Evolutionary conservation across 2,888 invertebrate genomes (phyloP).

Genomic region (Himalopsyche kuldschensis): DNA sequence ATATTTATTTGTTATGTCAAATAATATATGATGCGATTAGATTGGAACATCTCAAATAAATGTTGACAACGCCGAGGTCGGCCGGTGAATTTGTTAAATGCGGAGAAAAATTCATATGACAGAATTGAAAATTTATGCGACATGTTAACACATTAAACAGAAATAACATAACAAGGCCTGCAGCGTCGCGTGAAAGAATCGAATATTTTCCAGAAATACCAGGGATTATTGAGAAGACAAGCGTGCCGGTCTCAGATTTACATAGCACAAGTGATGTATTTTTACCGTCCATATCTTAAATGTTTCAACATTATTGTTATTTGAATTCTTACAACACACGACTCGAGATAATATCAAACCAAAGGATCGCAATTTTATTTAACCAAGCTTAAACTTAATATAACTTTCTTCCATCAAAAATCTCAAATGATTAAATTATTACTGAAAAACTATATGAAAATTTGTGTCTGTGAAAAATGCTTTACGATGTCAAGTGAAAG

Average conservation of each 20-base stretch:
- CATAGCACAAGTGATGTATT: neutral
- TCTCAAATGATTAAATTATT: too few species aligned
- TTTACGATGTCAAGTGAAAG: too few species aligned
- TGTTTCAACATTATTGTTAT: neutral
- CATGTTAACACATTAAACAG: constrained; percentile 8
- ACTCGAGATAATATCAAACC: too few species aligned
- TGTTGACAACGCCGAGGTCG: neutral
- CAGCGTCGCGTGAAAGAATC: constrained; percentile 25
- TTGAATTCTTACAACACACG: neutral
- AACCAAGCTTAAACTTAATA: too few species aligned
- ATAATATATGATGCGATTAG: neutral
- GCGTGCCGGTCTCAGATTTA: neutral
- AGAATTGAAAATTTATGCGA: constrained; percentile 4
- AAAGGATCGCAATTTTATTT: too few species aligned
- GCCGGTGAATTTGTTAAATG: neutral
- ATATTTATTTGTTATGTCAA: too few species aligned
- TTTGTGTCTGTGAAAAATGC: too few species aligned
- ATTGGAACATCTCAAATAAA: neutral
- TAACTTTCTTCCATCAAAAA: too few species aligned
- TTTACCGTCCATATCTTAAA: neutral
- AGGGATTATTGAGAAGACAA: constrained; percentile 31
- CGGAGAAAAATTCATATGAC: neutral
- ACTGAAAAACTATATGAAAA: too few species aligned
- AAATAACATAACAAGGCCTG: neutral
- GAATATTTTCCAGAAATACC: constrained; percentile 15